Conservation (phyloP, 2,888 invertebrate genomes). For the Andricus quercusramuli region DNA sequence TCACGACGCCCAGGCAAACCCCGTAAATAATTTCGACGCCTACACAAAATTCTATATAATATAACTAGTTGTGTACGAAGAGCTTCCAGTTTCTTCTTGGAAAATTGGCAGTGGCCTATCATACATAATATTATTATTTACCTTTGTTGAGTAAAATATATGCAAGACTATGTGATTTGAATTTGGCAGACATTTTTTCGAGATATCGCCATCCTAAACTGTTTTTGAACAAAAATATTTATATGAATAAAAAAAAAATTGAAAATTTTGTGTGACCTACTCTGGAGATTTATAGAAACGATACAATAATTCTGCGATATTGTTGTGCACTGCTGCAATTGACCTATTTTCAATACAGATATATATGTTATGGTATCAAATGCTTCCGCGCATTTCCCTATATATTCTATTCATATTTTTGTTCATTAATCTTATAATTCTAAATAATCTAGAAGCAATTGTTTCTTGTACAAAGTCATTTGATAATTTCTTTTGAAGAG, state of each 20-base stretch:
- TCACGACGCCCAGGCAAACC: not conserved
- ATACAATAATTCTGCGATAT: not conserved
- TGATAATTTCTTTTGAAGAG: no score
- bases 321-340: not conserved
- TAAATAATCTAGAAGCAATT: not conserved
- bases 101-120: not conserved
- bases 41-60: constrained; percentile 6
- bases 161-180: no score
- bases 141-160: no score
- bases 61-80: not conserved
- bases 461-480: not conserved
- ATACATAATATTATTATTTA: no score
- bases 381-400: not conserved
- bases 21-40: not conserved
- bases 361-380: no score
- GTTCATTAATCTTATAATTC: no score
- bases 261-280: no score
- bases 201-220: no score
- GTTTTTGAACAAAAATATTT: no score
- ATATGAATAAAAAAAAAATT: no score
- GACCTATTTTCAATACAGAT: no score
- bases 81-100: not conserved
- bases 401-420: not conserved
- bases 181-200: no score
- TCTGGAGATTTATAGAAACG: not conserved